These are phyloP conservation scores for Mormyrus hasselquistii DNA, from an alignment of 2,797 vertebrate species.

Conservation along the genomic window DNA sequence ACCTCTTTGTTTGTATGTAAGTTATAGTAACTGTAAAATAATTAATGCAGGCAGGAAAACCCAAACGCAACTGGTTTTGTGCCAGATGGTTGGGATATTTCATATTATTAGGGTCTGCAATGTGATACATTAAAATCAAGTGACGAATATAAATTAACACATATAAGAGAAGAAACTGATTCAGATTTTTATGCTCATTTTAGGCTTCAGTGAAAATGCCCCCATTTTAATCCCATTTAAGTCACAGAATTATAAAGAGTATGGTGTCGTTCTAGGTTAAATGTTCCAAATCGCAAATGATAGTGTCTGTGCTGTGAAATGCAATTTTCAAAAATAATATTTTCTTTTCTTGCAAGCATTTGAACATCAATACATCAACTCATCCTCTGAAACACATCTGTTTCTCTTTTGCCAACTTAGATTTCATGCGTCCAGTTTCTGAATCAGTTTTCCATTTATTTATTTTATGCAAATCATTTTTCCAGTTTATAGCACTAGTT, in stretches of 20 bases:
- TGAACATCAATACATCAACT: background rate
- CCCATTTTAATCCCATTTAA: background rate
- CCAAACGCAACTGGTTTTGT: background rate
- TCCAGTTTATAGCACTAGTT: background rate
- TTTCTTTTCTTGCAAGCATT: background rate
- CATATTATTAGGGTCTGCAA: background rate
- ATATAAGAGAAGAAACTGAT: background rate
- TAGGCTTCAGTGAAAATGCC: background rate
- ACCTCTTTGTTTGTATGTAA: background rate
- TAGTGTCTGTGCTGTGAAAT: background rate
- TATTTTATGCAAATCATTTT: background rate
- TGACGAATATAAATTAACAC: background rate
- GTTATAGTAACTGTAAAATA: background rate
- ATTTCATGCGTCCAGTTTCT: background rate
- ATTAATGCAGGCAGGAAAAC: background rate
- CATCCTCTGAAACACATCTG: background rate
- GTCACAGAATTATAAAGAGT: background rate
- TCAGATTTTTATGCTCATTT: background rate
- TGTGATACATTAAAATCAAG: background rate
- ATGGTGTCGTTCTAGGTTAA: background rate
- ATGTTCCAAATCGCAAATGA: background rate
- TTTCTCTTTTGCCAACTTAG: background rate
- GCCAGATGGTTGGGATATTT: background rate
- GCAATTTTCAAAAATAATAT: background rate
- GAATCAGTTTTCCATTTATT: background rate